Evolutionary conservation across 2,888 invertebrate species (phyloP).

Genomic region (Silvanus unidentatus): DNA sequence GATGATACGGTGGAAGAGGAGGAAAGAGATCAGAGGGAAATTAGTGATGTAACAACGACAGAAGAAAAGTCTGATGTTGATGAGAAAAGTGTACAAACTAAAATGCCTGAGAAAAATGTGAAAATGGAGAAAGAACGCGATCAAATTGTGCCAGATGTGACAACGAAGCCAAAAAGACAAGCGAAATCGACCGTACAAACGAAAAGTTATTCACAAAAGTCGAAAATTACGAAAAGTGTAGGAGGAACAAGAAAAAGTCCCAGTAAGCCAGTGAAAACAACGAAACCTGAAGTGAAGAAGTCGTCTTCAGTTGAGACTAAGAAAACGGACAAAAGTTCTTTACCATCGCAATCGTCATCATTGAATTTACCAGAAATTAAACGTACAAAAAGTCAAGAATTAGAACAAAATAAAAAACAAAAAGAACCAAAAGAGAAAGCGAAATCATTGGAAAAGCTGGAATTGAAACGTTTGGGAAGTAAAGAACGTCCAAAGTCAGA

Average conservation of each 20-base stretch:
- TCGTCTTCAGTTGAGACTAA: constrained; percentile 22
- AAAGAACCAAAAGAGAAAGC: constrained; percentile 60
- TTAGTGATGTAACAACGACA: constrained; percentile 26
- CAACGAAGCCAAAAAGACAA: constrained; percentile 29
- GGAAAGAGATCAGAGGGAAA: constrained; percentile 51
- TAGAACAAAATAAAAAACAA: constrained; percentile 49
- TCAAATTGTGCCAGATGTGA: constrained; percentile 46
- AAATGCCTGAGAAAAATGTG: constrained; percentile 32
- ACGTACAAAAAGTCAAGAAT: constrained; percentile 57
- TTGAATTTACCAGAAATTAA: constrained; percentile 45
- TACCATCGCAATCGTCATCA: constrained; percentile 28
- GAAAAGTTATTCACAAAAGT: constrained; percentile 17
- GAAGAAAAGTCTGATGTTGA: constrained; percentile 26
- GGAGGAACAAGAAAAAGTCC: constrained; percentile 16
- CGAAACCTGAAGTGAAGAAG: constrained; percentile 25
- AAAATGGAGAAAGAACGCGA: constrained; percentile 40
- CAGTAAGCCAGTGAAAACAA: constrained; percentile 30
- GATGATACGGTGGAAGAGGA: constrained; percentile 79
- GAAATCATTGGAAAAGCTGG: constrained; percentile 62
- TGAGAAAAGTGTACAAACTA: constrained; percentile 18
- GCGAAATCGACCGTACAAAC: constrained; percentile 24
- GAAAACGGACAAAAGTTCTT: constrained; percentile 37
- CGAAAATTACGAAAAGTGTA: constrained; percentile 18
- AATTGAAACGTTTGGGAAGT: constrained; percentile 52
- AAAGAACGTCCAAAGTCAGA: constrained; percentile 67